A percentile compares a stretch with the other conserved stretches of the same genome.
These are phyloP conservation scores for Dermatophagoides farinae DNA, from an alignment of 1,140 invertebrate species.

Conservation along the genomic window DNA sequence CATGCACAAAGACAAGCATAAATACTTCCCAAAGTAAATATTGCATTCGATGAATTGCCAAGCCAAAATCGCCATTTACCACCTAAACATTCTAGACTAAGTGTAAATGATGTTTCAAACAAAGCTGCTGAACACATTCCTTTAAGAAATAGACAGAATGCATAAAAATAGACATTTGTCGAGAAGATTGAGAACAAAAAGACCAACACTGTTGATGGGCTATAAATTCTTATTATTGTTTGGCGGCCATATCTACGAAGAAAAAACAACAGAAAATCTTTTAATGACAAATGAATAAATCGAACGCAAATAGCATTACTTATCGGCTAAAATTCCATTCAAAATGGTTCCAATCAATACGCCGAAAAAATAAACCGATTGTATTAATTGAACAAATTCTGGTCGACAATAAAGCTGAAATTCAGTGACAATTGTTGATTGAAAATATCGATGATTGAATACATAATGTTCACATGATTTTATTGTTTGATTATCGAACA, in stretches of 20 bases:
- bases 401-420: background rate
- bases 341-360: slow-evolving; percentile 23
- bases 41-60: slow-evolving; percentile 23
- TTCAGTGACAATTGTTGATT: slow-evolving; percentile 7
- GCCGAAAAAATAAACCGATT: slow-evolving; percentile 24
- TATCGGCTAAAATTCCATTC: slow-evolving; percentile 23
- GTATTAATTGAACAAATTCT: slow-evolving; percentile 17
- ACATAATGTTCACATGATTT: background rate
- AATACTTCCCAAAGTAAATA: slow-evolving; percentile 24
- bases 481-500: background rate
- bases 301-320: slow-evolving; percentile 13
- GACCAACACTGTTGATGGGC: background rate
- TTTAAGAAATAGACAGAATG: background rate
- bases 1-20: slow-evolving; percentile 23
- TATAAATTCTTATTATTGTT: background rate
- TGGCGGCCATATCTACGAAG: background rate
- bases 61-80: slow-evolving; percentile 20
- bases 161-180: background rate
- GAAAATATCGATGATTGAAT: background rate
- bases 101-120: background rate
- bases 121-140: background rate
- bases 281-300: background rate
- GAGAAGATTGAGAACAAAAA: background rate
- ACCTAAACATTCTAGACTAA: slow-evolving; percentile 23
- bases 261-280: background rate